phyloP scores from a whole-genome alignment of 1,140 invertebrate species.

The Monochamus saltuarius region DNA sequence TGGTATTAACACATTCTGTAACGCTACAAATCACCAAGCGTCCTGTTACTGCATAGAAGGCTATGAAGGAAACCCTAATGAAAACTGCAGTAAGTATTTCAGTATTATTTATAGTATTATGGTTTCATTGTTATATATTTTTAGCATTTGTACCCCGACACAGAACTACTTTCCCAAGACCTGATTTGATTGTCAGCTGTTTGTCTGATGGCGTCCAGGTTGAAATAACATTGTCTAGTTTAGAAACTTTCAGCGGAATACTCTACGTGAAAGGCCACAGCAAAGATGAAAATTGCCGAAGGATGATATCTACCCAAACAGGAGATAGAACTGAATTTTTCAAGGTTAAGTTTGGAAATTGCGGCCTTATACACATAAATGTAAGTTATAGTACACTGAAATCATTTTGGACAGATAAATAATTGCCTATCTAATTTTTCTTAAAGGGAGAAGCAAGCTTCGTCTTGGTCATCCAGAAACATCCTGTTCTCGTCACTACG shows the following conservation, averaged over 20 bases:
- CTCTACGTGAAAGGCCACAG: constrained; percentile 93
- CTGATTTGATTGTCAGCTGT: constrained; percentile 85
- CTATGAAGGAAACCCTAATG: constrained; percentile 68
- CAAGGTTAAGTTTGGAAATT: constrained; percentile 88
- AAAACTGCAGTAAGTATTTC: constrained; percentile 63
- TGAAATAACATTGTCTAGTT: constrained; percentile 68
- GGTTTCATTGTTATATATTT: constrained; percentile 6
- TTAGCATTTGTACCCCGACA: constrained; percentile 54
- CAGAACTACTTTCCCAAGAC: constrained; percentile 80
- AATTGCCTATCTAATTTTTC: constrained; percentile 15
- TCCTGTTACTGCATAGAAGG: constrained; percentile 74
- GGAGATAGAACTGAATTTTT: constrained; percentile 75
- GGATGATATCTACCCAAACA: constrained; percentile 72
- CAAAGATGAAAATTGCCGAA: constrained; percentile 85
- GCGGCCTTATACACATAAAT: constrained; percentile 88
- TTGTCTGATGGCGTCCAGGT: constrained; percentile 90
- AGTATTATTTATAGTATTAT: not conserved
- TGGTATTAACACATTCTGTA: constrained; percentile 76
- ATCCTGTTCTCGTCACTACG: constrained; percentile 92
- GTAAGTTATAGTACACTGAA: constrained; percentile 57
- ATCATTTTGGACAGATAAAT: not conserved
- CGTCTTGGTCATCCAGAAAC: constrained; percentile 91
- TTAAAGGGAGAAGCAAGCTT: constrained; percentile 85
- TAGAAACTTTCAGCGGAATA: constrained; percentile 82
- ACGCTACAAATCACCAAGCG: constrained; percentile 74